Evolutionary conservation across 2,113 vertebrate genomes (phyloP), one percentile per base, ranked within the genome.

Genomic region (Emydura subglobosa): DNA sequence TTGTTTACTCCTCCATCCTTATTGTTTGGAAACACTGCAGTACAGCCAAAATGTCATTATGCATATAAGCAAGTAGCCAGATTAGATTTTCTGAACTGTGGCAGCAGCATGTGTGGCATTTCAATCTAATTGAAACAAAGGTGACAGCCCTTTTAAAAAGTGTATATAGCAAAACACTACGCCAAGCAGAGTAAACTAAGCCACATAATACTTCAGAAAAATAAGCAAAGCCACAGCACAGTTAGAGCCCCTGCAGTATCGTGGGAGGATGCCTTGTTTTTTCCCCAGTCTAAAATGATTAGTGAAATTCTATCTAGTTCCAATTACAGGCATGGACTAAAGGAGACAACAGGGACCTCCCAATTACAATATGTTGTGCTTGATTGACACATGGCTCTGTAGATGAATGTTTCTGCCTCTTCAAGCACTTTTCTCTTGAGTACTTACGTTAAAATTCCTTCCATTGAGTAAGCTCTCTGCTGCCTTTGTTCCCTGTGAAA

Each of bases 391-490:
- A 87, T 8, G 76, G 92, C 91, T 94, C 88, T 93, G 34, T 42
- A 50, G 83, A 85, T 83, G 86, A 93, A 91, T 34, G 42, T 94
- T 97, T 96, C 89, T 95, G 85, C 61, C 85, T 79, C 57, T 90
- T 93, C 1, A 8, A 95, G 83, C 44, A 83, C 88, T 93, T 96
- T 97, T 87, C 85, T 94, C 85, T 90, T 24, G 87, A 96, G 89
- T 94, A 90, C 65, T 85, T 91, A 61, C 59, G 95, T 88, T 91
- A 93, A 95, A 97, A 94, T 92, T 95, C 94, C 95, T 94, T 94
- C 95, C 85, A 94, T 68, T 96, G 93, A 95, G 81, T 91, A 96
- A 95, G 81, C 95, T 92, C 85, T 93, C 90, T 85, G 91, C 86
- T 96, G 90, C 82, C 93, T 96, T 74, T 95, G 72, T 65, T 97